Percentiles rank a stretch among this genome's conserved stretches.
Conservation (phyloP, 1,140 invertebrate species). For the Linepithema humile region DNA sequence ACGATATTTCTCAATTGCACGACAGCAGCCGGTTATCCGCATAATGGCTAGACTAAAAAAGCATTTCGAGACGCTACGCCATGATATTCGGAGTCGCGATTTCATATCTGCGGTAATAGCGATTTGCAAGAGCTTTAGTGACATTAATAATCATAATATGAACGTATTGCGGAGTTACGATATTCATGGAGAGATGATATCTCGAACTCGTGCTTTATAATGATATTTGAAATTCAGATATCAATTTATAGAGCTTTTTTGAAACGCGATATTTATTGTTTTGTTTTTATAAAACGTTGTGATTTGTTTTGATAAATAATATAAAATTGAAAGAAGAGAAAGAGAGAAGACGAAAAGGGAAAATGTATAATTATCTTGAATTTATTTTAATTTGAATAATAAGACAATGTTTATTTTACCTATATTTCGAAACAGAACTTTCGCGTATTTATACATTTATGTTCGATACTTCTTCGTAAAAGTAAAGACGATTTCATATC, state of each 20-base stretch:
- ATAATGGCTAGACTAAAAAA: conserved; percentile 48
- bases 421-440: not conserved
- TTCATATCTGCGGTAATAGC: conserved; percentile 29
- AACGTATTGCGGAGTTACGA: conserved; percentile 16
- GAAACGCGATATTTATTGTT: not conserved
- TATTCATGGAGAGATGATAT: not conserved
- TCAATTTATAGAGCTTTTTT: not conserved
- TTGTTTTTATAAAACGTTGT: not conserved
- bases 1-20: conserved; percentile 62
- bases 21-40: conserved; percentile 47
- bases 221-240: not conserved
- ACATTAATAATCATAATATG: conserved; percentile 44
- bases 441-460: not conserved
- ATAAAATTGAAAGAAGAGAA: too few relatives aligned
- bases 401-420: not conserved
- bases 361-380: not conserved
- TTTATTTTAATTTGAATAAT: not conserved
- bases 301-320: not conserved
- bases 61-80: conserved; percentile 3
- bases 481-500: not conserved
- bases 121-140: conserved; percentile 7
- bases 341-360: too few relatives aligned
- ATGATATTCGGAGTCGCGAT: conserved; percentile 16
- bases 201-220: not conserved
- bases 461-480: not conserved